A percentile compares a stretch with the other conserved stretches of the same genome.
phyloP scores from a whole-genome alignment of 2,797 vertebrate species.

The Masticophis lateralis region DNA sequence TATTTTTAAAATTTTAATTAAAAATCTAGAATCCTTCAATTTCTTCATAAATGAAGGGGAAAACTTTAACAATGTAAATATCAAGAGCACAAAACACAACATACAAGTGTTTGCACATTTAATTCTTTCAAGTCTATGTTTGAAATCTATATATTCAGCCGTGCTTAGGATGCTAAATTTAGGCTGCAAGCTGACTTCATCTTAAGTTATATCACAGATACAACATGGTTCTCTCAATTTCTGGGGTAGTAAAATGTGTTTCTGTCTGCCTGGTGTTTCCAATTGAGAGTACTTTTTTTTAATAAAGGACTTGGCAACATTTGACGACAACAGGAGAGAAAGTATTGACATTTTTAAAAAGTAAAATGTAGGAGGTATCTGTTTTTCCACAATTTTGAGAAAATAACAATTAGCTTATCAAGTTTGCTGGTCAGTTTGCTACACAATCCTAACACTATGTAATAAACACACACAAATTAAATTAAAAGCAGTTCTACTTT shows the following conservation, averaged over 20 bases:
- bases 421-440: background rate
- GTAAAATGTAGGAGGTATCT: background rate
- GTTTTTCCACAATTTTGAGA: background rate
- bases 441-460: background rate
- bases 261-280: background rate
- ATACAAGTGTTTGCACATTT: background rate
- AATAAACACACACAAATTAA: background rate
- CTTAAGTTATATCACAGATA: background rate
- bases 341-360: background rate
- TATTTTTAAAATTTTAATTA: background rate
- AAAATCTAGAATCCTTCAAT: background rate
- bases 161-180: background rate
- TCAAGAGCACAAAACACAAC: background rate
- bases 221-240: background rate
- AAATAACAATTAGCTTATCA: background rate
- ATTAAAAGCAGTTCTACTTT: background rate
- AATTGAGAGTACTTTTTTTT: background rate
- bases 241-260: background rate
- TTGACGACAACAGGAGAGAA: background rate
- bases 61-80: background rate
- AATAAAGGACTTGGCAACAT: background rate
- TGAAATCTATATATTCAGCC: background rate
- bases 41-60: background rate
- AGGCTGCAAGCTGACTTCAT: background rate
- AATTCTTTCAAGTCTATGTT: background rate